Evolutionary conservation across 37 sponge, comb jelly and placozoan genomes (phyloP), one percentile per base, ranked within the genome.

Genomic region (Cladorhizidae sp.): DNA sequence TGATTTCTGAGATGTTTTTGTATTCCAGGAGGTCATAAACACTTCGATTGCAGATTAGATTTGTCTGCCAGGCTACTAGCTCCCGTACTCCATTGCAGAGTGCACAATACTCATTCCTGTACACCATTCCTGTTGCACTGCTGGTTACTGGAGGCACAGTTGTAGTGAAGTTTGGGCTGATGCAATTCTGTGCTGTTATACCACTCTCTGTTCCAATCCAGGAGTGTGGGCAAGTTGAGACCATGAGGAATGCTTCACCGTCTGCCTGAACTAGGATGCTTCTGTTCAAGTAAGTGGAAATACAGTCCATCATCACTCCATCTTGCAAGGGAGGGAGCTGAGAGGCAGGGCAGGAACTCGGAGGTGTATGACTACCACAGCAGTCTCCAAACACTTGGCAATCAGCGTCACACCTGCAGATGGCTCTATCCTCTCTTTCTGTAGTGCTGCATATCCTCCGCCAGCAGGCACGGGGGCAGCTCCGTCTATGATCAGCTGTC

Each of bases 321-420:
- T 36, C 7, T 5, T 72, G 50, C 73, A 28, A 37, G 7, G 73
- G 22, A 12, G 3, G 11, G 22, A 41, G 5, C 5, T 43, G 6
- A 8, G 73, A 3, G 2, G 28, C 12, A 43, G 35, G 22, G n/a
- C n/a, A n/a, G n/a, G n/a, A n/a, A n/a, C n/a, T n/a, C 2, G 59
- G 8, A 58, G 26, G 23, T 25, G 42, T 18, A 40, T 20, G 18
- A 49, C 25, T 35, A 31, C 20, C 1, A 40, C 77, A 77, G 26
- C 85, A 84, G 36, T 84, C 85, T 8, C 70, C 52, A 62, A 40
- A 84, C 2, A 70, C 22, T 25, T 32, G 17, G 35, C 85, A 84
- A 41, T 41, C 22, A 1, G 45, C 14, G 28, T 84, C 85, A 35
- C 85, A 84, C 40, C 31, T 67, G 17, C 68, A 67, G 26, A 72